Evolutionary conservation across 2,113 vertebrate genomes (phyloP), one percentile per base, ranked within the genome.

Genomic region (Malurus elegans): DNA sequence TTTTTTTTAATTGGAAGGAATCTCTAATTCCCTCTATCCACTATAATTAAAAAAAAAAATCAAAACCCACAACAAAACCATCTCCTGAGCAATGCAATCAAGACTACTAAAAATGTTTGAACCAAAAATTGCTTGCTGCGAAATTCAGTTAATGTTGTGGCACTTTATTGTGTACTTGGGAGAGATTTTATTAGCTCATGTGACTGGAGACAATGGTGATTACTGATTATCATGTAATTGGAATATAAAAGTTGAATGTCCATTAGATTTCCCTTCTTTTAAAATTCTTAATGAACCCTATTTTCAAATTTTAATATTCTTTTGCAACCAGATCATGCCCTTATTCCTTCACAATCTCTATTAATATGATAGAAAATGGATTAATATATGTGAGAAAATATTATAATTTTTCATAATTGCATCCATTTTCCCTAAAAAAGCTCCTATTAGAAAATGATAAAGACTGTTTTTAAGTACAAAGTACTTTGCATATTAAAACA

Each of bases 191-290:
- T 91, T 83, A 81, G 44, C 64, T 85, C 57, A 26, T 78, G 50
- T 88, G 53, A 73, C 57, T 36, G 54, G 36, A 94, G 54, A 83
- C 12, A 91, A 79, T 79, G 65, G 32, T 93, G 88, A 84, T 95
- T 92, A 66, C 70, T 87, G 82, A 92, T 96, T 86, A 74, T 72
- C 60, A 71, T 4, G 4, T 91, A 90, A 96, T 89, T 92, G 89
- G 70, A 86, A 86, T 26, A 79, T 45, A 53, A 48, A 94, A 54
- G 32, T 50, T 86, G 47, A 88, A 90, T 79, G 42, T 72, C 12
- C 19, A 95, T 92, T 93, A 92, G 26, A 21, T 85, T 81, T 84
- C 12, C 25, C 15, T 81, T 91, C 24, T 69, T 90, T 81, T 40
- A 86, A 91, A 95, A 71, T 60, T 25, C 32, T 90, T 88, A 92